Percentiles rank a stretch among this genome's conserved stretches.
phyloP scores from a whole-genome alignment of 1,140 invertebrate species.

The Eurytemora carolleeae region DNA sequence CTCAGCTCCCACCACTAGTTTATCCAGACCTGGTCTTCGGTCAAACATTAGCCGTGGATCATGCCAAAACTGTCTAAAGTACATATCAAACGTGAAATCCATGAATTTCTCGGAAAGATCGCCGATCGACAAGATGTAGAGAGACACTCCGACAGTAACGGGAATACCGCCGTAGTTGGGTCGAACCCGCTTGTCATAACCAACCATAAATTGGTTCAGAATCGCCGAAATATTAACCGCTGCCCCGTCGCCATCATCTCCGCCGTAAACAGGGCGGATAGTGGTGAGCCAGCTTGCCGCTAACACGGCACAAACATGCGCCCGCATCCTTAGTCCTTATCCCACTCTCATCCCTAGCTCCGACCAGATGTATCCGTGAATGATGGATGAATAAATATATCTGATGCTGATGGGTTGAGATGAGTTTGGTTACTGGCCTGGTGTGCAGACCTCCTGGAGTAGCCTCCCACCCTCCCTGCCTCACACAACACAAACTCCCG shows the following conservation, averaged over 20 bases:
- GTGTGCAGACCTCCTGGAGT: no score
- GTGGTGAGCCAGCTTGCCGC: no score
- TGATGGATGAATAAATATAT: no score
- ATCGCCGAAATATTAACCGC: background rate
- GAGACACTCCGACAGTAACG: constrained; percentile 13
- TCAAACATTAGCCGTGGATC: constrained; percentile 32
- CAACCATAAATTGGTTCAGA: background rate
- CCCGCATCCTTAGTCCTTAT: no score
- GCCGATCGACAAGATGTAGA: constrained; percentile 13
- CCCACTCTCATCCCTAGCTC: no score
- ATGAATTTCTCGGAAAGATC: constrained; percentile 9
- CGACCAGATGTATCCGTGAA: no score
- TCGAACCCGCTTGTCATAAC: background rate
- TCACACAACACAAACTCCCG: no score
- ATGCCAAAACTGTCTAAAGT: constrained; percentile 35
- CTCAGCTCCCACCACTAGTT: constrained; percentile 51
- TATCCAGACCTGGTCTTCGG: constrained; percentile 24
- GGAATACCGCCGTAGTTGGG: constrained; percentile 1
- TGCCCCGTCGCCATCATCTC: background rate
- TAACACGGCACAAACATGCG: no score
- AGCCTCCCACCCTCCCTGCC: no score
- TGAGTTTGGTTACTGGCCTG: no score
- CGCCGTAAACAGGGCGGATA: background rate
- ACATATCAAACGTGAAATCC: constrained; percentile 39
- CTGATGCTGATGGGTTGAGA: no score